Base-by-base conservation (phyloP, 2,888 invertebrate species). In the Yponomeuta cagnagella region DNA sequence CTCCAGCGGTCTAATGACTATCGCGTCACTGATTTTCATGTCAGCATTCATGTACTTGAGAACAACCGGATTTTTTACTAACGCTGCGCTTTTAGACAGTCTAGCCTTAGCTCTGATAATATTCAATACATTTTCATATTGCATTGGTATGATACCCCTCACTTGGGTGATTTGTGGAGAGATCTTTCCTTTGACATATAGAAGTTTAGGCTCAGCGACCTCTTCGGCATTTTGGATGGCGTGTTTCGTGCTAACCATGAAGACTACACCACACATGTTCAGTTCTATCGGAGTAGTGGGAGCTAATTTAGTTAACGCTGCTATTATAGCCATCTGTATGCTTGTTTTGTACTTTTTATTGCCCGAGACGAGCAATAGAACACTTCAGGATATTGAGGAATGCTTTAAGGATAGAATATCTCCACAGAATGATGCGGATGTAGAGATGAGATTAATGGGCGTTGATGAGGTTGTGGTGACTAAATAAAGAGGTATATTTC, bases 91-190 rank as follows among this genome's bases (percentile, higher is more conserved):
- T 10, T 75, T 87, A 70, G 85, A 90, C 15, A 75, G 80, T 63
- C 75, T 89, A 9, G 91, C 90, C 10, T 87, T 91, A 86, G 73
- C 78, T 48, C 82, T 92, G 70, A 90, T 92, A 88, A 74, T 89
- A 33, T 68, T 87, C 2, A 91, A 92, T 65, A 89, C 87, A 33
- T 74, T 91, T 72, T 87, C 88, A 0, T 91, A 90, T 74, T 91
- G 90, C 77, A 80, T 90, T 77, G 91, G 91, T 48, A 79, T 91
- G 76, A 90, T 89, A 5, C 86, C 91, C n/a, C 78, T 92, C 43
- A 90, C 89, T 72, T 92, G 91, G 91, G 91, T 91, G 23, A 90
- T 92, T 74, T 91, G 91, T 76, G 92, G 92, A 0, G 92, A 92
- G 80, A 88, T 92, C 1, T 92, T 92, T 75, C 92, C 91, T 2